Percentiles rank a stretch among this genome's conserved stretches.
Evolutionary conservation across 1,140 invertebrate species (phyloP).

Genomic region (Tetranychus urticae): DNA sequence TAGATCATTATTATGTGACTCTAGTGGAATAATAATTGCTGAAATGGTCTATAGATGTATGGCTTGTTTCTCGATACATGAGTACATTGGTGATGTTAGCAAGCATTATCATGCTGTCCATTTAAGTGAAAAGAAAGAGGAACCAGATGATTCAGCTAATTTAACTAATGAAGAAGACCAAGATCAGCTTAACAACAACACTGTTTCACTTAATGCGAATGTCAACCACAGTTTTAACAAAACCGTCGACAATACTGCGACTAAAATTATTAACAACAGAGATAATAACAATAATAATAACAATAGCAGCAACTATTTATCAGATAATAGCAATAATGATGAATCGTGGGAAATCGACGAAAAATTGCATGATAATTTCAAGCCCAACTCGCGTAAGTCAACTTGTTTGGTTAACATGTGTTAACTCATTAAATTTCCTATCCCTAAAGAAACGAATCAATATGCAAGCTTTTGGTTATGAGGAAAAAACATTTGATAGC

Average conservation of each 20-base stretch:
- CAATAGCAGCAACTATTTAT: not conserved
- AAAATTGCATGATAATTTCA: not conserved
- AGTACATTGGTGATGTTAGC: conserved; percentile 1
- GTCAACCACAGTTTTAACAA: not conserved
- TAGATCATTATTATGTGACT: conserved; percentile 8
- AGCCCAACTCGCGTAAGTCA: not conserved
- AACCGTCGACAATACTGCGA: not conserved
- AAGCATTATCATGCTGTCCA: conserved; percentile 7
- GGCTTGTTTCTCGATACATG: conserved; percentile 4
- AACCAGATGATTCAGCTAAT: not conserved
- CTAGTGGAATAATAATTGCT: conserved; percentile 9
- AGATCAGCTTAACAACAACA: not conserved
- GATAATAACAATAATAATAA: not conserved
- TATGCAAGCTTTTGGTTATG: too few species aligned
- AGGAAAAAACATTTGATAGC: too few species aligned
- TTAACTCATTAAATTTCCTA: not conserved
- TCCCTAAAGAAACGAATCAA: not conserved
- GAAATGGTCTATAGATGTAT: conserved; percentile 11
- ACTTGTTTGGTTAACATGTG: too few species aligned
- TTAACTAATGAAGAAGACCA: not conserved
- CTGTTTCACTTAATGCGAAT: not conserved
- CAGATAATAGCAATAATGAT: not conserved
- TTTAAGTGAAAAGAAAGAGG: not conserved
- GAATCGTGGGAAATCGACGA: not conserved
- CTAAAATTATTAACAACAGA: not conserved